Evolutionary conservation across 23 tunicate species (phyloP), one percentile per base, ranked within the genome.

Genomic region (Trididemnum clinides): DNA sequence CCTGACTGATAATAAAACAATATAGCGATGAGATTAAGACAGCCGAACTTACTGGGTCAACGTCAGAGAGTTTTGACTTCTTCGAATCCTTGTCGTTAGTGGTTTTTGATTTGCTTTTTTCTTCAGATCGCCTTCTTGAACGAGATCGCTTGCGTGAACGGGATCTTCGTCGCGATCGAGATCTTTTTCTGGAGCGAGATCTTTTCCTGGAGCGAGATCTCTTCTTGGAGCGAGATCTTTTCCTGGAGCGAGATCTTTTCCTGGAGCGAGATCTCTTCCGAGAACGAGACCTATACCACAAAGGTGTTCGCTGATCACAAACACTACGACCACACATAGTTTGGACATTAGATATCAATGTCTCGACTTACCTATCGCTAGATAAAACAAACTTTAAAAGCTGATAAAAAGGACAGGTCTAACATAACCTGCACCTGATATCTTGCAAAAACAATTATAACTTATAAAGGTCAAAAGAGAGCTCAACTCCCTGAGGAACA

Each of bases 41-140:
- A 12, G 25, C 3, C 15, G 10, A 7, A 7, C 54, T 44, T 51
- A 89, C 88, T 30, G 88, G 88, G 37, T 89, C 50, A 30, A 84
- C 72, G 64, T 89, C 88, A 38, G 88, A 38, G 75, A 89, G 84
- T 82, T 89, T 89, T 0, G 88, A 88, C 26, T 87, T 87, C 33
- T 58, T 58, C 28, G 71, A 7, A 4, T 82, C 92, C 26, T 38
- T 72, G 27, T 73, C 86, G 21, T 64, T 33, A 33, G 36, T 64
- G 20, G 70, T 5, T 57, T 71, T 87, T 0, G 81, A 26, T 62
- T 80, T 66, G 33, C 57, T 78, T 1, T 35, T 51, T 20, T 64
- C 77, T 2, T 33, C 26, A 1, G 86, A 82, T 28, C 66, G 62
- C 2, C 59, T 74, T 23, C 65, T 23, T 0, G 89, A 85, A 0